Evolutionary conservation across 2,113 vertebrate genomes (phyloP).

Genomic region (Coptodon rendalli): DNA sequence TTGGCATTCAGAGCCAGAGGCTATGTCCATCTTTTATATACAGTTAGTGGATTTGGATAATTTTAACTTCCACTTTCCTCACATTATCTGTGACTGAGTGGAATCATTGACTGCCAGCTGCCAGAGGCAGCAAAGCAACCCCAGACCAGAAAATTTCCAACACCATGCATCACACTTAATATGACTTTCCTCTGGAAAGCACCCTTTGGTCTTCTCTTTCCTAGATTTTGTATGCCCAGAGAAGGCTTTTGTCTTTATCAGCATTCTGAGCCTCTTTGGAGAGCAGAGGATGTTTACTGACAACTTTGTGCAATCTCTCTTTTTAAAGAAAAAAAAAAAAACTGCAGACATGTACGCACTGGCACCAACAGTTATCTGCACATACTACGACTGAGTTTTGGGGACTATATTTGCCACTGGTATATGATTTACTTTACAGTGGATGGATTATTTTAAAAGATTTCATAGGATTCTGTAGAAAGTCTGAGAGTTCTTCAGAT

Average conservation of each 20-base stretch:
- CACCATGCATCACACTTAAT: not conserved
- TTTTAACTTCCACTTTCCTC: not conserved
- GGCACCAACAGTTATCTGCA: not conserved
- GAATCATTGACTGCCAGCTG: not conserved
- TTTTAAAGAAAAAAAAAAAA: too few species aligned
- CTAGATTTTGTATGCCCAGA: not conserved
- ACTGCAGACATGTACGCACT: not conserved
- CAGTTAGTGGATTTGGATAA: not conserved
- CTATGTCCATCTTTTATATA: not conserved
- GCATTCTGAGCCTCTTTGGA: not conserved
- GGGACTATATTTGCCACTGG: not conserved
- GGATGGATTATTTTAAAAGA: not conserved
- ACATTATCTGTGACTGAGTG: not conserved
- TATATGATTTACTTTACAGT: not conserved
- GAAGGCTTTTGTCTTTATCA: not conserved
- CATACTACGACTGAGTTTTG: not conserved
- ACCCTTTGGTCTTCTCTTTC: not conserved
- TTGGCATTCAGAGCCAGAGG: not conserved
- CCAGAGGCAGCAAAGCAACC: not conserved
- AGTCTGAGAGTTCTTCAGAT: not conserved
- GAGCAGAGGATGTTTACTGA: not conserved
- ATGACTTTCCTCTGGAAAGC: not conserved
- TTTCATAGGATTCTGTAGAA: not conserved
- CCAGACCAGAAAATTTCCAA: not conserved
- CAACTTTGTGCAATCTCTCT: too few species aligned